Conservation (phyloP, 2,113 vertebrate genomes). For the Heterotis niloticus region DNA sequence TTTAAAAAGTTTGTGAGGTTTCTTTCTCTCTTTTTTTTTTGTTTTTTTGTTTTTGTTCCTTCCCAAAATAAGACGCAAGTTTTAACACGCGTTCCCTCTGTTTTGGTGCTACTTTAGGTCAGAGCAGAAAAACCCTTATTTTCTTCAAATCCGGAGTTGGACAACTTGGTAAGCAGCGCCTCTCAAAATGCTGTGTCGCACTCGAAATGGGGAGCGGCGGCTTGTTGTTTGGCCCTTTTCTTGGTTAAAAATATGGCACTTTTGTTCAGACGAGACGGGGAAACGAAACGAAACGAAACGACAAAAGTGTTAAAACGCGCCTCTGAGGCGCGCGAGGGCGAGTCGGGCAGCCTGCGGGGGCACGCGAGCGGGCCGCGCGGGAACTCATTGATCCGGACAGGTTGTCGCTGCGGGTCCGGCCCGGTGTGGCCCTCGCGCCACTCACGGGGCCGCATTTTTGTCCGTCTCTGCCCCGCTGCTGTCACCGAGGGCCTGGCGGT, state of each 20-base stretch:
- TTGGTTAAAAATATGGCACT: conserved; percentile 22
- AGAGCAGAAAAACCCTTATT: conserved; percentile 75
- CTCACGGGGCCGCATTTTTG: conserved; percentile 40
- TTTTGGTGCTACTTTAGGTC: conserved; percentile 18
- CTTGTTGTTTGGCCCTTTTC: conserved; percentile 25
- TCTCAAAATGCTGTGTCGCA: conserved; percentile 17
- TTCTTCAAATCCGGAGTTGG: conserved; percentile 91
- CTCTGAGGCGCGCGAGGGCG: conserved; percentile 37
- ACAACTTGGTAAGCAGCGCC: conserved; percentile 91
- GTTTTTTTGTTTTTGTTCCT: too few species aligned
- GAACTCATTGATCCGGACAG: conserved; percentile 59
- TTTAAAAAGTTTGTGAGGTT: not conserved
- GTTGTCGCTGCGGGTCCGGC: conserved; percentile 53
- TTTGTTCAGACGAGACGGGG: too few species aligned
- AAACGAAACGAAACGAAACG: conserved; percentile 33
- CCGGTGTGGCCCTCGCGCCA: conserved; percentile 68
- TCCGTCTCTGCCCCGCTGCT: too few species aligned
- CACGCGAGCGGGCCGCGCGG: conserved; percentile 57
- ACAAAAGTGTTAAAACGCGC: conserved; percentile 28
- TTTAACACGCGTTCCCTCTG: not conserved
- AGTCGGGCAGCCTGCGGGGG: conserved; percentile 40
- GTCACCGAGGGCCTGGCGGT: conserved; percentile 23
- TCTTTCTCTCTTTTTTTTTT: not conserved
- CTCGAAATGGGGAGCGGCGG: not conserved
- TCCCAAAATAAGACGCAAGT: not conserved